Evolutionary conservation across 2,888 invertebrate genomes (phyloP), one percentile per base, ranked within the genome.

Genomic region (Palloptera scutellata): DNA sequence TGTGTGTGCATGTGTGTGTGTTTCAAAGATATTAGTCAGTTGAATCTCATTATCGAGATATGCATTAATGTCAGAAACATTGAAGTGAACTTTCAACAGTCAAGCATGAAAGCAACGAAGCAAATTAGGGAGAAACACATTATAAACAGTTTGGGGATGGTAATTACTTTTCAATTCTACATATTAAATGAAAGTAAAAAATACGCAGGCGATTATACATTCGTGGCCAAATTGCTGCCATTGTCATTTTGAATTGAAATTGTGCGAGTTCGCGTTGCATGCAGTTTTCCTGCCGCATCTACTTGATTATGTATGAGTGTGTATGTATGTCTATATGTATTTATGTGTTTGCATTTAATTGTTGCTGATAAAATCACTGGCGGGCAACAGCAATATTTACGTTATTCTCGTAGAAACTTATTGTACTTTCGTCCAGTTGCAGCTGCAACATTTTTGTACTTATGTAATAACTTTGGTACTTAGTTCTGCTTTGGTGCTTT

Each of bases 11-110:
- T 40, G 54, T 11, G 54, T 19, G 17, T 19, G 30, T 19, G 54
- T 17, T 19, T 15, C 40, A 51, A n/a, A 30, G 61, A 61, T 30
- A 20, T 51, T 40, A 52, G 51, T 61, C 40, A 40, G 51, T 51
- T 12, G 12, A 61, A 61, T 61, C 61, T 51, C 61, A 52, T 61
- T 52, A 61, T 51, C 30, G 15, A 17, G 61, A 13, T 52, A 30
- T 52, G 17, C 15, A 52, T 61, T 52, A 40, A 52, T 61, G 45
- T 19, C 54, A 48, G 11, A 48, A 48, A 48, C 48, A 48, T 48
- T 30, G 30, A 30, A 6, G 48, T 15, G 48, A 48, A 15, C 13
- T 15, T 13, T n/a, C n/a, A 48, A 6, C 48, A 48, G 11, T 5
- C 5, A 13, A 48, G 48, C 10, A 15, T 15, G 1, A 15, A 48